phyloP scores from a whole-genome alignment of 2,797 vertebrate species.

The Poliocrania exsul region DNA sequence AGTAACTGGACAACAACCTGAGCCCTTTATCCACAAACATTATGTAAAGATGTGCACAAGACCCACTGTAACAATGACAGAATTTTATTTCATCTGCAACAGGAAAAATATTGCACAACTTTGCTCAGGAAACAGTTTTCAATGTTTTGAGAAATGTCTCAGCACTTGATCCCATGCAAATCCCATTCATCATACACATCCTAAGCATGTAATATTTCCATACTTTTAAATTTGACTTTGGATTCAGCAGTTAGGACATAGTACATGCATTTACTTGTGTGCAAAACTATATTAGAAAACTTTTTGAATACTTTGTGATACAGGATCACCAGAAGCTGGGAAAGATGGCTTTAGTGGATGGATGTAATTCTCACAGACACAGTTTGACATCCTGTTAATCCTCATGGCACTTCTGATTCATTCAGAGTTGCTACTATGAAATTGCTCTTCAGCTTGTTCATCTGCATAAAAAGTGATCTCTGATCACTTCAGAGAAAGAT shows the following conservation, averaged over 20 bases:
- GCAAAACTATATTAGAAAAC: neutral
- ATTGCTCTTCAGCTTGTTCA: conserved; percentile 21
- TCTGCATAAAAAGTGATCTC: conserved; percentile 35
- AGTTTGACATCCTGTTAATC: neutral
- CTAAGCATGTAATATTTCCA: neutral
- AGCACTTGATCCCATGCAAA: neutral
- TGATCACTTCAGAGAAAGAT: conserved; percentile 15
- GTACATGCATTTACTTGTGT: neutral
- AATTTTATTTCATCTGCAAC: neutral
- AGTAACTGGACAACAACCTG: neutral
- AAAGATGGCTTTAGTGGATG: neutral
- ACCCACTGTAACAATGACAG: neutral
- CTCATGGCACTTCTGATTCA: neutral
- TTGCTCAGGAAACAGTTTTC: neutral
- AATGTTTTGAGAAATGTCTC: neutral
- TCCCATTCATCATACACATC: neutral
- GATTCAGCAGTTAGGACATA: neutral
- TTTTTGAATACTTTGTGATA: neutral
- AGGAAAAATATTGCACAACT: neutral
- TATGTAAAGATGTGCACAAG: neutral
- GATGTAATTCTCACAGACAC: neutral
- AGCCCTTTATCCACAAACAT: neutral
- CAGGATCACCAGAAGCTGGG: neutral
- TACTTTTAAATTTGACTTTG: neutral
- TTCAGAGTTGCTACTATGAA: neutral